phyloP scores from a whole-genome alignment of 2,888 invertebrate genomes.

The Lucinisca nassula region DNA sequence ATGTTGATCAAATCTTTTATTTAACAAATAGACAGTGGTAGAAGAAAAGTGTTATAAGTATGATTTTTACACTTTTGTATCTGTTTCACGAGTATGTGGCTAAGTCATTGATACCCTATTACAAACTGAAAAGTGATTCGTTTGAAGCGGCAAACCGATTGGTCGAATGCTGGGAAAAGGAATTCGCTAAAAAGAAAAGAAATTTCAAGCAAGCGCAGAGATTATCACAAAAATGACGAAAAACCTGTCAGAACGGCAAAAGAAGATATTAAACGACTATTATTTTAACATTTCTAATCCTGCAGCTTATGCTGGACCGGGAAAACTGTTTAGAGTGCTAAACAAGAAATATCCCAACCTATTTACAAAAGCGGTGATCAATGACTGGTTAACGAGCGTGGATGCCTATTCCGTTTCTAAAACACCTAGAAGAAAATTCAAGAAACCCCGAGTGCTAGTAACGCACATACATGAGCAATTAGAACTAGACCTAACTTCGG shows the following conservation, averaged over 20 bases:
- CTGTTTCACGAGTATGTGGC: conserved; percentile 6
- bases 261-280: conserved; percentile 12
- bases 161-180: not conserved
- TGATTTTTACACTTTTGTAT: not conserved
- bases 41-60: not conserved
- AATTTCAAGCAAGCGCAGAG: not conserved
- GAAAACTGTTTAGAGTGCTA: conserved; percentile 32
- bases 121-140: not conserved
- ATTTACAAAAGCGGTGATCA: conserved; percentile 29
- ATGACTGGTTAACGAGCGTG: conserved; percentile 42
- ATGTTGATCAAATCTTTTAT: not conserved
- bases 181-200: not conserved
- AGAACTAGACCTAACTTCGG: conserved; percentile 35
- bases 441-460: conserved; percentile 32
- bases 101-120: not conserved
- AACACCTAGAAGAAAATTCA: conserved; percentile 35
- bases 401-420: conserved; percentile 46
- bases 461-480: conserved; percentile 41
- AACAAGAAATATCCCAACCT: conserved; percentile 37
- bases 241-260: not conserved
- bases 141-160: not conserved
- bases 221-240: not conserved
- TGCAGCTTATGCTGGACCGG: conserved; percentile 31
- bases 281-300: conserved; percentile 31
- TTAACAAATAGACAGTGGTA: not conserved